phyloP scores from a whole-genome alignment of 1,140 invertebrate species.

The Anadara kagoshimensis region DNA sequence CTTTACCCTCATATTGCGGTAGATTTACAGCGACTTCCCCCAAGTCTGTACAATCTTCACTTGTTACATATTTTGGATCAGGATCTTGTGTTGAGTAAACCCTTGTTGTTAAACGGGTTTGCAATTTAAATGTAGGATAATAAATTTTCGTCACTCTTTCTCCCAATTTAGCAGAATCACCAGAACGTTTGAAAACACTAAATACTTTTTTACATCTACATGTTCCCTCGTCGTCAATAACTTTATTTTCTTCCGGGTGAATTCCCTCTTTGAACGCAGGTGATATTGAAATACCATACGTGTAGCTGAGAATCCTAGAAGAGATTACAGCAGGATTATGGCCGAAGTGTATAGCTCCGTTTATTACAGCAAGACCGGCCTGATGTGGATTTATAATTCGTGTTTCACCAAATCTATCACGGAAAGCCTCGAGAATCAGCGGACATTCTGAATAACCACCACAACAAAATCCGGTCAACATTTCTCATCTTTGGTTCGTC shows the following conservation, averaged over 20 bases:
- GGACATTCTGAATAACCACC: conserved; percentile 42
- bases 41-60: background rate
- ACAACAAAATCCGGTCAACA: conserved; percentile 24
- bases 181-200: background rate
- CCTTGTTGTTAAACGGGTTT: no score
- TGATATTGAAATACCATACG: conserved; percentile 24
- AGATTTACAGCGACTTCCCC: background rate
- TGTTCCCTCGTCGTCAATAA: background rate
- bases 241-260: background rate
- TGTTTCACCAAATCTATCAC: conserved; percentile 17
- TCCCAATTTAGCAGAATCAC: background rate
- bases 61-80: background rate
- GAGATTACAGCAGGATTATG: conserved; percentile 22
- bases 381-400: conserved; percentile 28
- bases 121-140: no score
- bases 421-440: conserved; percentile 24
- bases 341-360: conserved; percentile 38
- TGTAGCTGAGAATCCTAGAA: conserved; percentile 19
- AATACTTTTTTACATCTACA: background rate
- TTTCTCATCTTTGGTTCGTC: conserved; percentile 17
- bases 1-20: background rate
- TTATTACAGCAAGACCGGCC: conserved; percentile 34
- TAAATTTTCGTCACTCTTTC: background rate
- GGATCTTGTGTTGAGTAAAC: background rate
- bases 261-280: background rate